These are phyloP conservation scores for Pterois miles DNA, from an alignment of 2,797 vertebrate species.

Conservation along the genomic window DNA sequence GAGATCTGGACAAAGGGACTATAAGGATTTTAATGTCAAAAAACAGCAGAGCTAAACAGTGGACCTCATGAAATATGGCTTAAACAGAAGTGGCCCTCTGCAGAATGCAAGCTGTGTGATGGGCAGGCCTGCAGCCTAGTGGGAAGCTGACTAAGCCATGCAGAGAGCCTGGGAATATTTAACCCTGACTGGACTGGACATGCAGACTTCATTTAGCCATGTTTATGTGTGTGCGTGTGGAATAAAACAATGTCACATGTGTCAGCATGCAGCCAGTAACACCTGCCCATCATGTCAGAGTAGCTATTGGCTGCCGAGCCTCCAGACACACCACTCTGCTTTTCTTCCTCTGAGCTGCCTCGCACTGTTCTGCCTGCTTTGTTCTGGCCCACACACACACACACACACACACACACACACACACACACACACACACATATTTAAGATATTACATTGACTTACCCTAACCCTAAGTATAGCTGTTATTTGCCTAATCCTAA, in stretches of 20 bases:
- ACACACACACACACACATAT: no score
- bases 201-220: background rate
- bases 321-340: background rate
- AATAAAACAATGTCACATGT: constrained; percentile 18
- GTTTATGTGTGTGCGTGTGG: background rate
- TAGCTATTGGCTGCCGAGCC: constrained; percentile 1
- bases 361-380: background rate
- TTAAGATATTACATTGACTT: no score
- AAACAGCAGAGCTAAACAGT: background rate
- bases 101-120: background rate
- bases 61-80: background rate
- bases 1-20: background rate
- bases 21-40: background rate
- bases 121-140: background rate
- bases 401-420: no score
- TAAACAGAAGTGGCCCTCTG: background rate
- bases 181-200: background rate
- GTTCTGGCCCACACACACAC: no score
- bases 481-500: no score
- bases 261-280: constrained; percentile 16
- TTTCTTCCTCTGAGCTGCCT: background rate
- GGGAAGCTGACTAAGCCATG: background rate
- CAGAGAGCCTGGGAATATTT: constrained; percentile 25
- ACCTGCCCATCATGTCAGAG: constrained; percentile 37
- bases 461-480: no score